These are phyloP conservation scores for Acleris cristana DNA, from an alignment of 2,888 invertebrate species.

Conservation along the genomic window DNA sequence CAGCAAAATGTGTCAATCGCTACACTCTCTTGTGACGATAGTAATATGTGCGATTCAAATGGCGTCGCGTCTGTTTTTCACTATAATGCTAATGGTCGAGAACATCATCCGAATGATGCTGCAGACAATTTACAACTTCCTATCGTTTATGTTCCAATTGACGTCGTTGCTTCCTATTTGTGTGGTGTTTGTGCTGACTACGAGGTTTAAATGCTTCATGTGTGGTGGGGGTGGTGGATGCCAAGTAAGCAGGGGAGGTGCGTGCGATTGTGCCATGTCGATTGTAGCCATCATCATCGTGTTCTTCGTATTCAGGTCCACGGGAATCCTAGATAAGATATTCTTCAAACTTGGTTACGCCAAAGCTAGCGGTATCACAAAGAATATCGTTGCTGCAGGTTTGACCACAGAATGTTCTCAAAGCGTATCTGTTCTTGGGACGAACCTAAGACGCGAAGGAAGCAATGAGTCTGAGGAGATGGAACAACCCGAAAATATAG, in stretches of 20 bases:
- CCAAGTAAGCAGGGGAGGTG: conserved; percentile 62
- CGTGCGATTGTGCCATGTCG: conserved; percentile 34
- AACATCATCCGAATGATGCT: conserved; percentile 69
- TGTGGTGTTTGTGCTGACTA: conserved; percentile 62
- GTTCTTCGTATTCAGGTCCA: conserved; percentile 12
- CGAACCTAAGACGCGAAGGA: no score
- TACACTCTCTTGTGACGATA: conserved; percentile 61
- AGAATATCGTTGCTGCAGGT: no score
- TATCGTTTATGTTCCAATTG: conserved; percentile 70
- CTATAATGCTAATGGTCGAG: conserved; percentile 69
- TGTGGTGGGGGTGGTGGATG: conserved; percentile 71
- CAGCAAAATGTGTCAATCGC: conserved; percentile 70
- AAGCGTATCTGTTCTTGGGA: no score
- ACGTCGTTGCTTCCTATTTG: conserved; percentile 71
- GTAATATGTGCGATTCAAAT: conserved; percentile 70
- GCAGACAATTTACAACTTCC: conserved; percentile 70
- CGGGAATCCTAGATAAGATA: conserved; percentile 19
- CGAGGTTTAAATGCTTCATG: conserved; percentile 67
- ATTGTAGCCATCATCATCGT: conserved; percentile 1
- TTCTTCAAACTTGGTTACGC: conserved; percentile 38
- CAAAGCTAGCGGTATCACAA: conserved; percentile 39
- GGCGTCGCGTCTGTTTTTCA: conserved; percentile 71
- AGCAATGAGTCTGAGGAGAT: no score
- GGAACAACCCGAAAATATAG: no score
- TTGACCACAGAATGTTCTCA: no score